phyloP scores from a whole-genome alignment of 2,888 invertebrate genomes.

The Netelia inedita region DNA sequence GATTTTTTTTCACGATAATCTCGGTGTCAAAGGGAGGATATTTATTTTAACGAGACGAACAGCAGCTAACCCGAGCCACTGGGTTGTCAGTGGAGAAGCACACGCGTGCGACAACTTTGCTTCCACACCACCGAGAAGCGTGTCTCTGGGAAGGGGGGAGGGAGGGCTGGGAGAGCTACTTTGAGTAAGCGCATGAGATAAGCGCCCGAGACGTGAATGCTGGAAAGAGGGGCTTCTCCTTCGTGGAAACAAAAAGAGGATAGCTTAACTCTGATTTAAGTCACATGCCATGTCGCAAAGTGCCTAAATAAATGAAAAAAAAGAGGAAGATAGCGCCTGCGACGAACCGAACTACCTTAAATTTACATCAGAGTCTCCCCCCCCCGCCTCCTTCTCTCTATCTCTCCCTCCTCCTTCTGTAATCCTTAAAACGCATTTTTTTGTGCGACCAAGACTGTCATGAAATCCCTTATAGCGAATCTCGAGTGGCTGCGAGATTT shows the following conservation, averaged over 20 bases:
- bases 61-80: slow-evolving; percentile 8
- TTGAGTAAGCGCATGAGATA: slow-evolving; percentile 48
- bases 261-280: slow-evolving; percentile 81
- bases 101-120: slow-evolving; percentile 18
- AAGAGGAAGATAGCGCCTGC: slow-evolving; percentile 75
- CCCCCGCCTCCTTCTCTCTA: slow-evolving; percentile 18
- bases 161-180: slow-evolving; percentile 27
- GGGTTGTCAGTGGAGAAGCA: slow-evolving; percentile 8
- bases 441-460: slow-evolving; percentile 3
- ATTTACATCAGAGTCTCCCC: slow-evolving; percentile 78
- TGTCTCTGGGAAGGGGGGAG: background rate
- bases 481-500: slow-evolving; percentile 8
- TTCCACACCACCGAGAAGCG: background rate
- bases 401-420: slow-evolving; percentile 6
- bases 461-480: slow-evolving; percentile 5
- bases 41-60: slow-evolving; percentile 24
- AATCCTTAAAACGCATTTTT: slow-evolving; percentile 31
- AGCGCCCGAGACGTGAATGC: slow-evolving; percentile 38
- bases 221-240: slow-evolving; percentile 45
- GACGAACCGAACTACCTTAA: slow-evolving; percentile 77
- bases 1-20: background rate
- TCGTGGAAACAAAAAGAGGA: slow-evolving; percentile 59
- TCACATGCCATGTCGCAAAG: slow-evolving; percentile 79
- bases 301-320: slow-evolving; percentile 73
- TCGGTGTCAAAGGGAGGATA: background rate